Percentiles rank a stretch among this genome's conserved stretches.
These are phyloP conservation scores for Notarius lentiginosus DNA, from an alignment of 2,113 vertebrate species.

Conservation along the genomic window DNA sequence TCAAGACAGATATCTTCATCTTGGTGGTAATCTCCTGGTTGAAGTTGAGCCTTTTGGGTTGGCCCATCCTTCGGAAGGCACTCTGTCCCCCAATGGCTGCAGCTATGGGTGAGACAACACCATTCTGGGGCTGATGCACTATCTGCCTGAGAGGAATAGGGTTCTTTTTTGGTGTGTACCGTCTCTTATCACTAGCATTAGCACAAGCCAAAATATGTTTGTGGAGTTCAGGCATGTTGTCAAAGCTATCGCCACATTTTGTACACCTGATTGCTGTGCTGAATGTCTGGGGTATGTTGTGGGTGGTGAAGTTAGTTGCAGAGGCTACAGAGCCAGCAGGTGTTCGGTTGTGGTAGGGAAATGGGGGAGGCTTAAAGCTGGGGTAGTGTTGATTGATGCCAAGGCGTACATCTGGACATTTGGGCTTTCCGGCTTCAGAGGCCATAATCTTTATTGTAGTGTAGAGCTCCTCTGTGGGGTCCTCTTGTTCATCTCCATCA, in stretches of 20 bases:
- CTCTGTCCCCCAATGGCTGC: conserved; percentile 72
- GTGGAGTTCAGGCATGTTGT: conserved; percentile 98
- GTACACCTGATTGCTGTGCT: conserved; percentile 97
- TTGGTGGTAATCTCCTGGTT: conserved; percentile 83
- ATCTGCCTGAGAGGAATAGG: conserved; percentile 91
- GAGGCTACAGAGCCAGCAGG: conserved; percentile 86
- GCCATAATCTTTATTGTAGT: conserved; percentile 99
- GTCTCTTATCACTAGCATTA: conserved; percentile 92
- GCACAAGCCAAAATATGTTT: conserved; percentile 94
- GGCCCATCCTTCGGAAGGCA: conserved; percentile 88
- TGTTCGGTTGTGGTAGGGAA: conserved; percentile 95
- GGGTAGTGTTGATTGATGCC: conserved; percentile 98
- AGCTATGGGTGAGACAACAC: conserved; percentile 62
- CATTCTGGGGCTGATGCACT: conserved; percentile 82
- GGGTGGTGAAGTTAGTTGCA: conserved; percentile 96
- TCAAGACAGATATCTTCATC: conserved; percentile 86
- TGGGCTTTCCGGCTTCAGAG: conserved; percentile 88
- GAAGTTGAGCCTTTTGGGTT: conserved; percentile 94
- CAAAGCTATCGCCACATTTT: conserved; percentile 95
- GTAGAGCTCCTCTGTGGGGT: conserved; percentile 95
- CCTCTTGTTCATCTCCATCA: conserved; percentile 76
- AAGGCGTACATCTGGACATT: conserved; percentile 91
- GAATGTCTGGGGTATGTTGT: conserved; percentile 98
- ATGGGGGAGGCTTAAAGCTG: conserved; percentile 95
- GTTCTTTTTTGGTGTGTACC: conserved; percentile 98